Base-by-base conservation (phyloP, 2,888 invertebrate genomes). In the Gastrophysa polygoni region DNA sequence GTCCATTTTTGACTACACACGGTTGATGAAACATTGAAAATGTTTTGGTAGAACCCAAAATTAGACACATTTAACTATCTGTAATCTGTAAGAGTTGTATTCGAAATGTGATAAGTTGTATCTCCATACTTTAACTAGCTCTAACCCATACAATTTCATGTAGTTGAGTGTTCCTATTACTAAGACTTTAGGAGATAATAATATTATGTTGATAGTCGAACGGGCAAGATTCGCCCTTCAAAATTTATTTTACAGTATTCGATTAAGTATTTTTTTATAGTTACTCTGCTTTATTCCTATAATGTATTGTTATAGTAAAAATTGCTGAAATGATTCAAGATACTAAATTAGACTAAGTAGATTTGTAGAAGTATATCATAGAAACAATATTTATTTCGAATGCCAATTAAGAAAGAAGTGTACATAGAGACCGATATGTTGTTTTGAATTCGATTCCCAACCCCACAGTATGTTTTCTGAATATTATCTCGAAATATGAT, bases 211-310 rank as follows among this genome's bases (percentile, higher is more conserved):
- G 20, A 18, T 49, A 57, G 49, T 49, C 49, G 24, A 38, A 28
- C 51, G 16, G 51, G 44, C 47, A 16, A 21, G 5, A 24, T 43
- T 60, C 14, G 38, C 51, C 55, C 57, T 49, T 20, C 57, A 32
- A 64, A 62, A 60, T 59, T 64, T 66, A 48, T 65, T 65, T 68
- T 67, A 59, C 70, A 71, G 71, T 71, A 71, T 71, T 71, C 60
- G 46, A 59, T 59, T n/a, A 61, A 69, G 69, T 69, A 69, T 71
- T 71, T 68, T 68, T 67, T 59, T 60, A 67, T 38, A 52, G 16
- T 43, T 34, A 34, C 48, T 57, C 54, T 16, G 57, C 57, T 57
- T 57, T 52, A 61, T 24, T 24, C 7, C 7, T 24, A 7, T 5
- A 32, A 47, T 51, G 44, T 57, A 46, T 34, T 46, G 20, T 43